A percentile compares a stretch with the other conserved stretches of the same genome.
Conservation (phyloP, 2,888 invertebrate genomes). For the Idaea dimidiata region DNA sequence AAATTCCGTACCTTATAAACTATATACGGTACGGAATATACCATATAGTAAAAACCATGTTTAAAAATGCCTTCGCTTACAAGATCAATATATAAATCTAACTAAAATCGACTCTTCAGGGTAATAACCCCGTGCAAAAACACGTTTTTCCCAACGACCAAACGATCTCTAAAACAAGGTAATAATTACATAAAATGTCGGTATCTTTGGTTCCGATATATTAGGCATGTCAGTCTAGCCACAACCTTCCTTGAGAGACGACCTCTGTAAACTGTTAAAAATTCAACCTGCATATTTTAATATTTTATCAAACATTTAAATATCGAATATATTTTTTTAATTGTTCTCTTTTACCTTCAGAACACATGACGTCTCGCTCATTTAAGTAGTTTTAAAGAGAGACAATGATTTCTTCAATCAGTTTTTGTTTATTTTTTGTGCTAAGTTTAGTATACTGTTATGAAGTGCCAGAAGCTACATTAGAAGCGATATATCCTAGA, state of each 20-base stretch:
- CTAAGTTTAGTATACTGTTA: conserved; percentile 36
- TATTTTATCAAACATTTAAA: not conserved
- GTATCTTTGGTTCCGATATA: conserved; percentile 12
- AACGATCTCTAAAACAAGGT: conserved; percentile 12
- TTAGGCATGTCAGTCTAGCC: not conserved
- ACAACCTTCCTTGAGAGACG: not conserved
- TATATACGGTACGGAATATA: too few species aligned
- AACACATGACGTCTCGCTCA: conserved; percentile 14
- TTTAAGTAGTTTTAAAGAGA: conserved; percentile 14
- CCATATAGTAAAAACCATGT: too few species aligned
- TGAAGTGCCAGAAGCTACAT: conserved; percentile 72
- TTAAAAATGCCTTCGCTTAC: not conserved
- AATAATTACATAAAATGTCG: conserved; percentile 8
- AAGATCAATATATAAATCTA: not conserved
- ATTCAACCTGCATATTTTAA: not conserved
- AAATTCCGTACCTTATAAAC: not conserved
- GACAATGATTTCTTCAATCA: conserved; percentile 12
- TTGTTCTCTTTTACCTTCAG: conserved; percentile 1
- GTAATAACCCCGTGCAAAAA: not conserved
- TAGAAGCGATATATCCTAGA: conserved; percentile 81
- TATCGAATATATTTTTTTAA: conserved; percentile 8
- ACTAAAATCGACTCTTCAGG: not conserved
- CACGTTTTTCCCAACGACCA: conserved; percentile 4
- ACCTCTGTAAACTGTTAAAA: not conserved
- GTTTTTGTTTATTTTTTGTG: conserved; percentile 12